Conservation (phyloP, 2,888 invertebrate species). For the Drosophila koepferae region DNA sequence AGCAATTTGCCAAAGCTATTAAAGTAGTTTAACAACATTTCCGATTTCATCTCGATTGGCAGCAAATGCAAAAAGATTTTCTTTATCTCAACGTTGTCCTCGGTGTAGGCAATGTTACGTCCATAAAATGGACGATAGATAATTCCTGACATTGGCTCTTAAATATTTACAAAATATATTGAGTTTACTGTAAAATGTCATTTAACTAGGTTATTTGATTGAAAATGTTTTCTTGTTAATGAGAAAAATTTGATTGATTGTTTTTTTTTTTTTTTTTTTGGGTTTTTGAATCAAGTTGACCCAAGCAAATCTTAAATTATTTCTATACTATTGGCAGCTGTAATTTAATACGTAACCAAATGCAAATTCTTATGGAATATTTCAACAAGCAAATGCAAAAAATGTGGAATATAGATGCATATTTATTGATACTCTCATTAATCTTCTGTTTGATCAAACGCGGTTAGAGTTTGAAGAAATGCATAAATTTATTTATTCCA, state of each 20-base stretch:
- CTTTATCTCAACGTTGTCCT: conserved; percentile 6
- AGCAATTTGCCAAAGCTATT: conserved; percentile 4
- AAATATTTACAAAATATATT: background rate
- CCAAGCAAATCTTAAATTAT: too few relatives aligned
- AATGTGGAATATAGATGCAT: too few relatives aligned
- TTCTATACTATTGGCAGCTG: too few relatives aligned
- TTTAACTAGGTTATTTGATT: background rate
- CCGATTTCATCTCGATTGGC: background rate
- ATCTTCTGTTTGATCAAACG: too few relatives aligned
- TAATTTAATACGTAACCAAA: too few relatives aligned
- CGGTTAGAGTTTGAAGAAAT: too few relatives aligned
- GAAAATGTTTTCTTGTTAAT: background rate
- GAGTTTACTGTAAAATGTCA: background rate
- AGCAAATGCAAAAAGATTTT: background rate
- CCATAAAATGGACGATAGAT: conserved; percentile 2
- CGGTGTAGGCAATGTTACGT: conserved; percentile 2
- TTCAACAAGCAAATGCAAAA: too few relatives aligned
- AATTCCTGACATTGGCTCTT: background rate
- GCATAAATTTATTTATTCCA: too few relatives aligned
- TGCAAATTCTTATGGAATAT: too few relatives aligned
- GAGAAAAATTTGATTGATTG: background rate
- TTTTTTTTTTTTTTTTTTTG: background rate
- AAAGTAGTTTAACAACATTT: background rate
- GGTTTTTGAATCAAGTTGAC: too few relatives aligned
- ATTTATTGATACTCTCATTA: too few relatives aligned